Evolutionary conservation across 2,888 invertebrate species (phyloP).

Genomic region (Cerceris ruficornis): DNA sequence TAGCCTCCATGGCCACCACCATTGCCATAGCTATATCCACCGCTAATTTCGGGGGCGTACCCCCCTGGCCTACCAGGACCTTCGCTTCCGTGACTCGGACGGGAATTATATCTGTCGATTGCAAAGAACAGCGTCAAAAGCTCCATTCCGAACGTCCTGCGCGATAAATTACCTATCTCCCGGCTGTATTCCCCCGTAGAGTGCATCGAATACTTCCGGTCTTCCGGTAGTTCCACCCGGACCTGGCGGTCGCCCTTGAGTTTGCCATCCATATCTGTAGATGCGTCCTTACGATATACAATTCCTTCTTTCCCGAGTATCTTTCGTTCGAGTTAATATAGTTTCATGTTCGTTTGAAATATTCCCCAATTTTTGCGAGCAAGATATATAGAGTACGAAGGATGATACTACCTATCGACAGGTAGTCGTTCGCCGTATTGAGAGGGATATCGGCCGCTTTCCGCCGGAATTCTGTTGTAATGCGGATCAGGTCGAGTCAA

Average conservation of each 20-base stretch:
- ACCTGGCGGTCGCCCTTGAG: conserved; percentile 57
- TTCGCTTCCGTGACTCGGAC: conserved; percentile 61
- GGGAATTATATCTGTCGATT: conserved; percentile 60
- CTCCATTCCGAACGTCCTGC: neutral
- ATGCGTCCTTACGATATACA: neutral
- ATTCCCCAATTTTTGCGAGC: too few species aligned
- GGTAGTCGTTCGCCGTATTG: conserved; percentile 68
- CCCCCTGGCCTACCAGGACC: conserved; percentile 51
- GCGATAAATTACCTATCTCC: conserved; percentile 64
- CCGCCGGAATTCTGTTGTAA: conserved; percentile 44
- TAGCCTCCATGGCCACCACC: conserved; percentile 60
- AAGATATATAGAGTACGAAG: neutral
- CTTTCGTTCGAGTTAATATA: neutral
- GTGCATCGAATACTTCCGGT: conserved; percentile 25
- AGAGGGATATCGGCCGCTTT: conserved; percentile 59
- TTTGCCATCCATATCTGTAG: conserved; percentile 66
- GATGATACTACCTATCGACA: conserved; percentile 66
- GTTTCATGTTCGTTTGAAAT: neutral
- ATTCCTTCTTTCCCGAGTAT: neutral
- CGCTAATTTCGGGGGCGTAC: conserved; percentile 48
- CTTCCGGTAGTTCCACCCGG: conserved; percentile 43
- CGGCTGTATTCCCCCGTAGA: conserved; percentile 47
- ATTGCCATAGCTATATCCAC: conserved; percentile 50
- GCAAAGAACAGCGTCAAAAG: neutral
- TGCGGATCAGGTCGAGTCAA: conserved; percentile 57